These are phyloP conservation scores for Tenodera sinensis DNA, from an alignment of 2,888 invertebrate species.

Conservation along the genomic window DNA sequence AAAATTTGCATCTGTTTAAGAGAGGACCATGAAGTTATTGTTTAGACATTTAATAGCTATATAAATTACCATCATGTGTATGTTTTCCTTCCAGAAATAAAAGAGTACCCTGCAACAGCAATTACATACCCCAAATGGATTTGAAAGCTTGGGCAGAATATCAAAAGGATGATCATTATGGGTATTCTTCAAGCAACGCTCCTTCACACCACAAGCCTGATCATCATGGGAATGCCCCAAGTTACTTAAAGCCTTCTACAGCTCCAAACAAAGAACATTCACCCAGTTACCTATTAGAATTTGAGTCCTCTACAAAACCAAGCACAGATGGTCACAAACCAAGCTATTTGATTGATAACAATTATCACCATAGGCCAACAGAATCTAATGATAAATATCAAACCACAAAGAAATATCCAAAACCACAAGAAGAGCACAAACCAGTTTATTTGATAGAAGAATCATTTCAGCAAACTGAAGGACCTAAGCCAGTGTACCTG, in stretches of 20 bases:
- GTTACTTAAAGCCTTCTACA: background rate
- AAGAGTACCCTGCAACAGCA: slow-evolving; percentile 55
- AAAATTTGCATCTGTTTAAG: too few relatives aligned
- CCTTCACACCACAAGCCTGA: background rate
- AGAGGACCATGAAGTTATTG: background rate
- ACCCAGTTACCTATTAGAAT: background rate
- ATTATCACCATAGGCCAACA: background rate
- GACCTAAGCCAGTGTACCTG: background rate
- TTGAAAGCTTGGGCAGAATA: slow-evolving; percentile 59
- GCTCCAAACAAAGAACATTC: background rate
- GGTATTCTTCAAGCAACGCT: background rate
- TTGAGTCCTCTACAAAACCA: background rate
- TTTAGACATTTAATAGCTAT: background rate
- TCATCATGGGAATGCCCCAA: background rate
- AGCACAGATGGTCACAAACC: background rate
- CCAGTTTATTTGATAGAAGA: slow-evolving; percentile 14
- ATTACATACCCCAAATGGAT: slow-evolving; percentile 54
- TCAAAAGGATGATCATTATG: background rate
- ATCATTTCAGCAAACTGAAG: background rate
- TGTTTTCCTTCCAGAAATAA: slow-evolving; percentile 47
- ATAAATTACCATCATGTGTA: background rate
- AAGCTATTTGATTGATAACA: slow-evolving; percentile 4
- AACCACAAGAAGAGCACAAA: slow-evolving; percentile 2
- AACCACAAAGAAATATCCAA: background rate
- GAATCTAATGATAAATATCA: background rate